Conservation (phyloP, 1,140 invertebrate genomes). For the Amyelois transitella region DNA sequence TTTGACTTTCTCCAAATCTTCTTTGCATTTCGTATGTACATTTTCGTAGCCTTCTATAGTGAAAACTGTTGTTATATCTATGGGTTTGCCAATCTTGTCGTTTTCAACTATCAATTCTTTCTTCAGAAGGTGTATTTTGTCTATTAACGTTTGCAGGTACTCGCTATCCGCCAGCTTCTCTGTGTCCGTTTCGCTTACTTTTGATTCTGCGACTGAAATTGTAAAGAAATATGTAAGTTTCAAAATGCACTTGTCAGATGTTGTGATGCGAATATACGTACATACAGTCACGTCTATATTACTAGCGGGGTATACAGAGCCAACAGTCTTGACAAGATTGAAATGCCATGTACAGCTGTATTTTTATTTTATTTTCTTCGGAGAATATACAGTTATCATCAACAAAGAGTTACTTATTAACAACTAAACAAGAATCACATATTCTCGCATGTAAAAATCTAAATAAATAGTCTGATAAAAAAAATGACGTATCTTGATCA, state of each 20-base stretch:
- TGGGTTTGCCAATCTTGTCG: constrained; percentile 69
- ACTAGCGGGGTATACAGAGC: too few relatives aligned
- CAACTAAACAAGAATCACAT: too few relatives aligned
- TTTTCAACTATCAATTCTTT: constrained; percentile 74
- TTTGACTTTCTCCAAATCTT: constrained; percentile 61
- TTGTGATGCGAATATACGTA: too few relatives aligned
- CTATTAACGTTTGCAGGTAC: constrained; percentile 68
- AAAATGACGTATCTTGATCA: too few relatives aligned
- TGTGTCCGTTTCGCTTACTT: constrained; percentile 57
- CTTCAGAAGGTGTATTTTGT: constrained; percentile 76
- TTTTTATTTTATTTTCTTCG: too few relatives aligned
- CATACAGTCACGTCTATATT: too few relatives aligned
- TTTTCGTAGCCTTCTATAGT: constrained; percentile 63
- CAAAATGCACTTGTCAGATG: background rate
- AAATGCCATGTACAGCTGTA: too few relatives aligned
- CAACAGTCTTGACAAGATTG: too few relatives aligned
- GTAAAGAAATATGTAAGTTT: constrained; percentile 1
- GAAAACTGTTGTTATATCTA: constrained; percentile 73
- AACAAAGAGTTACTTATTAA: too few relatives aligned
- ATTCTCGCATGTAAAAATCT: too few relatives aligned
- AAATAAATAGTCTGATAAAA: too few relatives aligned
- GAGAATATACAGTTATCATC: too few relatives aligned
- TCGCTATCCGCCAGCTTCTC: constrained; percentile 65
- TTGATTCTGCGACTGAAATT: constrained; percentile 40
- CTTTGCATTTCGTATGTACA: constrained; percentile 52